Evolutionary conservation across 1,140 invertebrate species (phyloP), one percentile per base, ranked within the genome.

Genomic region (Ruditapes philippinarum): DNA sequence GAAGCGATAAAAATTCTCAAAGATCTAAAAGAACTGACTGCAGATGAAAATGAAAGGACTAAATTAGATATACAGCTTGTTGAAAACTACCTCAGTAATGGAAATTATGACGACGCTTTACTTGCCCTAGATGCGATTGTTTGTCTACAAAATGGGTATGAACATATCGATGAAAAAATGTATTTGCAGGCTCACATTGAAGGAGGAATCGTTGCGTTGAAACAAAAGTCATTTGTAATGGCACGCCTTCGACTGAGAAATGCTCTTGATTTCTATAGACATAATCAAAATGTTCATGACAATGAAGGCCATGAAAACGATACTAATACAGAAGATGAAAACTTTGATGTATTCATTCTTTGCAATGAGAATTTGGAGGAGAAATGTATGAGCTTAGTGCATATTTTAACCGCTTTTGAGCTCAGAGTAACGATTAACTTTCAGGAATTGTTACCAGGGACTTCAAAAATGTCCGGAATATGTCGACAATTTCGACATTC

Each of bases 181-280:
- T 84, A 73, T 25, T 19, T 84, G 19, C 5, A 33, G 2, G 82
- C 36, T 4, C 38, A 84, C 45, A 84, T 84, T 14, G 82, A 73
- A 9, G 82, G 82, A 19, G 82, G 40, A 36, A n/a, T 73, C 2
- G 28, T 74, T 73, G 62, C 65, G 0, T 54, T 73, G 31, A 73
- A 38, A 51, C 33, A 73, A 0, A 68, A 33, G 22, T 65, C 73
- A 22, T 28, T 12, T 70, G 65, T 28, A 11, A 49, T 84, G 42
- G 82, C 82, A 5, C 62, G 49, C n/a, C 62, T 84, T 4, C 51
- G 82, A 33, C 33, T 84, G 40, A 33, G 49, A 22, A 84, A 84
- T n/a, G 82, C 65, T n/a, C 19, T 84, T 9, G 40, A 84, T 33
- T 73, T 73, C n/a, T 4, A n/a, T 2, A 36, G 22, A 51, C 11